These are phyloP conservation scores for Bovichtus diacanthus DNA, from an alignment of 2,797 vertebrate genomes.

Conservation along the genomic window DNA sequence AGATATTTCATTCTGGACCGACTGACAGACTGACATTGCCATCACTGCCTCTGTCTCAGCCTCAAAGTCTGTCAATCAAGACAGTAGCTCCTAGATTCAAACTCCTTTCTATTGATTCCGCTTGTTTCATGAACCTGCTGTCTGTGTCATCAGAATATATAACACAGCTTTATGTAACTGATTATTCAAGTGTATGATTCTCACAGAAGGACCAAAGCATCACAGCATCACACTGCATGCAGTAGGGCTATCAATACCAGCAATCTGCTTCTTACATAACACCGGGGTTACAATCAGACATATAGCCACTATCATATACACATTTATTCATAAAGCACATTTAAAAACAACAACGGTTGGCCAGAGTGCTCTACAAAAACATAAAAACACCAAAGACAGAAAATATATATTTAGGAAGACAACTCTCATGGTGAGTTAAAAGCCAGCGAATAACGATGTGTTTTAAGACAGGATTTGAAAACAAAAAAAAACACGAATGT, in stretches of 20 bases:
- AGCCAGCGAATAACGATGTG: too few species aligned
- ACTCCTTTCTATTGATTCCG: neutral
- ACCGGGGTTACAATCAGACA: neutral
- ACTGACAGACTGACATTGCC: neutral
- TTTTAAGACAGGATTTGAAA: too few species aligned
- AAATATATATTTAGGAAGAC: too few species aligned
- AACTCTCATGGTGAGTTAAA: too few species aligned
- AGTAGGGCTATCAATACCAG: neutral
- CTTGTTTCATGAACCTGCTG: neutral
- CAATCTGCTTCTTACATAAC: neutral
- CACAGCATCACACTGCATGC: neutral
- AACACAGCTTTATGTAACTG: neutral
- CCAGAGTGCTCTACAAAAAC: too few species aligned
- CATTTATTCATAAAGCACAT: too few species aligned
- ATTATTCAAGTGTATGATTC: neutral
- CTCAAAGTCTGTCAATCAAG: neutral
- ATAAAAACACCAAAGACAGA: too few species aligned
- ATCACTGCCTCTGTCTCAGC: neutral
- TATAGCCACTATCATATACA: too few species aligned
- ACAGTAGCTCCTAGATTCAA: neutral
- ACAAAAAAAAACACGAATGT: too few species aligned
- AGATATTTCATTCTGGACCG: neutral
- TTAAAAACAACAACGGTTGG: too few species aligned
- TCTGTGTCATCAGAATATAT: conserved; percentile 10
- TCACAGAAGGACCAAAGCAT: neutral